These are phyloP conservation scores for Pachyseris speciosa DNA, from an alignment of 64 coral and sea anemone species.

Conservation along the genomic window DNA sequence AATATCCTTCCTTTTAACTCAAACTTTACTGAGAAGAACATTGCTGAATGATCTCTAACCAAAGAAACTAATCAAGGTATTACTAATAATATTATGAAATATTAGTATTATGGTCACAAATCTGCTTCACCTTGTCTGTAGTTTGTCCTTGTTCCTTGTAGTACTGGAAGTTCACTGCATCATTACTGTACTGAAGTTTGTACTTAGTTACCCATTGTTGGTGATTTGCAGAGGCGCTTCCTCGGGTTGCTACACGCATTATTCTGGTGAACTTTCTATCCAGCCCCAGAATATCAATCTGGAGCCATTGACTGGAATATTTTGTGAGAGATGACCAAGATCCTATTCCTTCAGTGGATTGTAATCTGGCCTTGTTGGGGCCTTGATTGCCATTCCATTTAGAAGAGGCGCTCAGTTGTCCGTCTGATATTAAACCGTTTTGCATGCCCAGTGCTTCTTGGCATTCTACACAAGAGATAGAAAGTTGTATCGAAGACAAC, in stretches of 20 bases:
- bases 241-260: background rate
- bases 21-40: too few species aligned
- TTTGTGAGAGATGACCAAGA: background rate
- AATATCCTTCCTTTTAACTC: too few species aligned
- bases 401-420: background rate
- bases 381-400: background rate
- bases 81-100: too few species aligned
- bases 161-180: background rate
- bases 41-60: too few species aligned
- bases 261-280: background rate
- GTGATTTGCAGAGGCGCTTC: background rate
- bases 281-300: background rate
- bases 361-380: background rate
- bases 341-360: background rate
- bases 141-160: background rate
- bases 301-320: background rate
- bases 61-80: too few species aligned
- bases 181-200: conserved; percentile 2
- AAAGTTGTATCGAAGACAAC: too few species aligned
- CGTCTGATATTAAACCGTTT: background rate
- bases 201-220: background rate
- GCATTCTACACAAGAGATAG: background rate
- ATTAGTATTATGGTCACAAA: too few species aligned
- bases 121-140: background rate
- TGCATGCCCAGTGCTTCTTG: background rate